Percentiles rank a stretch among this genome's conserved stretches.
phyloP scores from a whole-genome alignment of 1,140 invertebrate species.

The Xylocopa sonorina region DNA sequence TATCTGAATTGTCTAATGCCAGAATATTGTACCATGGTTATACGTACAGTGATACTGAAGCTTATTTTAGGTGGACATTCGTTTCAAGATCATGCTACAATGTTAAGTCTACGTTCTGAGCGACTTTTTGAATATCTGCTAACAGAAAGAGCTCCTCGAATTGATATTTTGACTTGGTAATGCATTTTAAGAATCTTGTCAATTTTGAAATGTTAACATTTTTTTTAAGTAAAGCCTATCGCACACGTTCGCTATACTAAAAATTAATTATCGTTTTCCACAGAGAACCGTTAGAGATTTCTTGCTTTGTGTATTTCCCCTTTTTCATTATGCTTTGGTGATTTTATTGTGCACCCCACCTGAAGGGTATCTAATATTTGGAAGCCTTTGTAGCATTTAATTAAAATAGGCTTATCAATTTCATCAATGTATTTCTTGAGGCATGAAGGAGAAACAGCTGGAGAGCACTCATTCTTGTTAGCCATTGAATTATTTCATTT shows the following conservation, averaged over 20 bases:
- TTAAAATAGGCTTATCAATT: constrained; percentile 75
- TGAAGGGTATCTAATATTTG: constrained; percentile 37
- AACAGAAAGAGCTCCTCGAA: neutral
- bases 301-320: constrained; percentile 31
- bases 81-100: neutral
- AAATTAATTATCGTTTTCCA: constrained; percentile 5
- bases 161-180: neutral
- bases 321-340: constrained; percentile 37
- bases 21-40: neutral
- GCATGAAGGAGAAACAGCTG: neutral
- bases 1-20: neutral
- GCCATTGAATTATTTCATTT: constrained; percentile 21
- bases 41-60: neutral
- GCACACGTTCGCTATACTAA: neutral
- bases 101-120: neutral
- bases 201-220: neutral
- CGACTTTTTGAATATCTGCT: neutral
- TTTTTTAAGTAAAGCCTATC: neutral
- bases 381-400: constrained; percentile 69
- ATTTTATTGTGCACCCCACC: constrained; percentile 46
- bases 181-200: neutral
- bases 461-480: neutral
- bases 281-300: constrained; percentile 31
- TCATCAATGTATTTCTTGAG: constrained; percentile 64
- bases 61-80: neutral